A percentile compares a stretch with the other conserved stretches of the same genome.
Evolutionary conservation across 2,113 vertebrate genomes (phyloP).

Genomic region (Polypterus senegalus): DNA sequence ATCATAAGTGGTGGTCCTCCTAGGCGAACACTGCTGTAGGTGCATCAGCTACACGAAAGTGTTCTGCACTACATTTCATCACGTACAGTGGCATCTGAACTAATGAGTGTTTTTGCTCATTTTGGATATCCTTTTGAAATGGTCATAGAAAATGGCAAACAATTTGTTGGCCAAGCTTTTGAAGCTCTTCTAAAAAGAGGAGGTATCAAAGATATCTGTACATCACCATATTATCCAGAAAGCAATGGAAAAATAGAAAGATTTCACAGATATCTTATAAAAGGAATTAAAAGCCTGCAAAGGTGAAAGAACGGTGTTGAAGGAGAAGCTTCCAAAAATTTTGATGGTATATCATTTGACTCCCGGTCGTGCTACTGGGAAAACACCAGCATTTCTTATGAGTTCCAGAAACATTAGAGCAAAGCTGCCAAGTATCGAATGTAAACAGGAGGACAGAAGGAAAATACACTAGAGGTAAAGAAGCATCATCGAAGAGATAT

Average conservation of each 20-base stretch:
- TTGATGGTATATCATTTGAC: conserved; percentile 11
- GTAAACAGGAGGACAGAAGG: background rate
- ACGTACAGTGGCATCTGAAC: background rate
- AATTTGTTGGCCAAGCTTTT: conserved; percentile 1
- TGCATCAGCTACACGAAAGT: too few species aligned
- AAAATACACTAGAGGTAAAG: background rate
- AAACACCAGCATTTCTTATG: conserved; percentile 14
- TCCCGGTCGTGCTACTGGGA: conserved; percentile 5
- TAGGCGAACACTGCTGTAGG: too few species aligned
- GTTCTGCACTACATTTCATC: too few species aligned
- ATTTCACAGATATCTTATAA: conserved; percentile 9
- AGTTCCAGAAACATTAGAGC: conserved; percentile 11
- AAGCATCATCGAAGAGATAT: conserved; percentile 7
- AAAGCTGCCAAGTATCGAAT: conserved; percentile 1
- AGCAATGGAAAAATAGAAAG: conserved; percentile 15
- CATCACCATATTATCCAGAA: conserved; percentile 11
- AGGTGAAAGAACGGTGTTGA: conserved; percentile 6
- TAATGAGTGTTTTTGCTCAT: conserved; percentile 1
- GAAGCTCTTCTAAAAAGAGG: background rate
- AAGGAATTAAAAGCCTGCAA: conserved; percentile 8
- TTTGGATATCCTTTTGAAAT: conserved; percentile 1
- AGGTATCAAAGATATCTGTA: conserved; percentile 10
- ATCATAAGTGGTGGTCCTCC: too few species aligned
- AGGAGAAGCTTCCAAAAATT: background rate
- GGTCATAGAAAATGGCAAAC: conserved; percentile 3